phyloP scores from a whole-genome alignment of 2,113 vertebrate genomes.

The Nanorana parkeri region DNA sequence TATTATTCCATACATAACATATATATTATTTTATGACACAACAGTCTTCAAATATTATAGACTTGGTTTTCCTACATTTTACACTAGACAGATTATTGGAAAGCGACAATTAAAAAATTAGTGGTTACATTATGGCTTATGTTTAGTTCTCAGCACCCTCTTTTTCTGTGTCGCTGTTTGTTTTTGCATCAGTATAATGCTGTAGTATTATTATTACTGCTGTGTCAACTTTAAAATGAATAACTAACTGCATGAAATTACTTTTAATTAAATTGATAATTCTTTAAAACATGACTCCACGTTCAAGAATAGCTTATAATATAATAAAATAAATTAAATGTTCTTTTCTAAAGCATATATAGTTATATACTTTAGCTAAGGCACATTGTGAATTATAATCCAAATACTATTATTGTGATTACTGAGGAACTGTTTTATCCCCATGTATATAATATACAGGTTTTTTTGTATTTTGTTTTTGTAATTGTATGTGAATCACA shows the following conservation, averaged over 20 bases:
- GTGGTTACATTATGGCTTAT: not conserved
- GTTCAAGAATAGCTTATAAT: not conserved
- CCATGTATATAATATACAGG: too few relatives aligned
- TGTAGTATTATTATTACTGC: not conserved
- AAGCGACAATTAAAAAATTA: not conserved
- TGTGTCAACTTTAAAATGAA: constrained; percentile 22
- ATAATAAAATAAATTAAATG: not conserved
- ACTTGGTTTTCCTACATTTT: too few relatives aligned
- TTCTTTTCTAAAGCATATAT: not conserved
- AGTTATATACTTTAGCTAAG: not conserved
- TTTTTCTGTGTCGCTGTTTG: not conserved
- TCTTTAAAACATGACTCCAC: constrained; percentile 16
- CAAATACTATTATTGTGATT: not conserved
- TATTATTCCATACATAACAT: too few relatives aligned
- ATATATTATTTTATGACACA: too few relatives aligned
- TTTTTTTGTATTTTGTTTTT: too few relatives aligned
- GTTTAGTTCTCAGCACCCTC: not conserved
- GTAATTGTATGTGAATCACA: too few relatives aligned
- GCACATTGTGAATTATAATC: not conserved
- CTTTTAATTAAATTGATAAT: constrained; percentile 36
- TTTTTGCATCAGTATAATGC: not conserved
- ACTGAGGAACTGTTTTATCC: not conserved
- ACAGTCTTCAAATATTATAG: too few relatives aligned
- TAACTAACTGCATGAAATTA: constrained; percentile 26
- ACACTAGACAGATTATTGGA: not conserved